A percentile compares a stretch with the other conserved stretches of the same genome.
Evolutionary conservation across 2,113 vertebrate species (phyloP).

Genomic region (Arvicanthis niloticus): DNA sequence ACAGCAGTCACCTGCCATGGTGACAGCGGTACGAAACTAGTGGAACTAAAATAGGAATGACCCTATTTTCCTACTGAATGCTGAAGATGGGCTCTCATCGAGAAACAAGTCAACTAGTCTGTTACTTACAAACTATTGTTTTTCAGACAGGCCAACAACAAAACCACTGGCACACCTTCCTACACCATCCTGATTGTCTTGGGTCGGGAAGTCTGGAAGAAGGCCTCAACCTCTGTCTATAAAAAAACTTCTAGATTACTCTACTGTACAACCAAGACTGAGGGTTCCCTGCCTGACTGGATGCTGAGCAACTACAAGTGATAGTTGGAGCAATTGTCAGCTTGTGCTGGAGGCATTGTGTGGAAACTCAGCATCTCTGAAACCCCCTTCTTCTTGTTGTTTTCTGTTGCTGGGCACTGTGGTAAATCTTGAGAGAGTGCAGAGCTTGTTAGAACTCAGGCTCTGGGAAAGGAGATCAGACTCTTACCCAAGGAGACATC

Average conservation of each 20-base stretch:
- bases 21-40: background rate
- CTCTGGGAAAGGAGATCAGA: background rate
- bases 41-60: background rate
- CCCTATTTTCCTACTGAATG: background rate
- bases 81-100: background rate
- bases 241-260: background rate
- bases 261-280: background rate
- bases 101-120: conserved; percentile 1
- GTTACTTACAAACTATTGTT: background rate
- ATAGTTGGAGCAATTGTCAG: background rate
- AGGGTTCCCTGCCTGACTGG: background rate
- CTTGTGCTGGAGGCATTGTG: background rate
- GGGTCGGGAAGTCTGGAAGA: background rate
- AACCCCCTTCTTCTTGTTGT: background rate
- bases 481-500: background rate
- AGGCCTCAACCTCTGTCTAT: background rate
- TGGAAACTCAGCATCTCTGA: background rate
- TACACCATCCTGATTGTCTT: background rate
- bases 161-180: background rate
- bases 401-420: background rate
- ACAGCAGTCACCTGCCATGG: background rate
- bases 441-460: background rate
- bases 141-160: background rate
- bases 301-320: background rate
- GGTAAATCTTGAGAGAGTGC: background rate